Evolutionary conservation across 2,113 vertebrate species (phyloP), one percentile per base, ranked within the genome.

Genomic region (Sula dactylatra): DNA sequence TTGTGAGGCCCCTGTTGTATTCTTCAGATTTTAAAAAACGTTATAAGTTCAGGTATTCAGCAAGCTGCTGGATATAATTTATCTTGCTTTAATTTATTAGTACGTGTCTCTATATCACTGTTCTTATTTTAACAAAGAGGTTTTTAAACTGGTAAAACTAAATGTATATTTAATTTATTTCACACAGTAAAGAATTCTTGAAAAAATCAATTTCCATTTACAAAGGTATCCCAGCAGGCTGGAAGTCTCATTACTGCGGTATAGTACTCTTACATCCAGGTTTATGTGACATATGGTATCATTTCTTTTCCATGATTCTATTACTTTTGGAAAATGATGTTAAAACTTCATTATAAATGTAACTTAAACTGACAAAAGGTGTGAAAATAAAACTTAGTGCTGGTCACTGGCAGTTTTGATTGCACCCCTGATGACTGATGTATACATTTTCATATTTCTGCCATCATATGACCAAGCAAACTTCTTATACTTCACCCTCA

Each of bases 191-290:
- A 91, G 93, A 96, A 94, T 94, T 85, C 95, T 95, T 71, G 34
- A 94, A 95, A 97, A 97, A 98, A 98, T 98, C 98, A 86, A 97
- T 98, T 97, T 97, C 95, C 97, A 97, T 97, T 97, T 97, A 91
- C 89, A 59, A 89, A 96, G 93, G 86, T 83, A 64, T 91, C 66
- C 89, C 54, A 89, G 93, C 84, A 84, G 95, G 76, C 50, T 49
- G 67, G 87, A 73, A 82, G 70, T 84, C 91, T 79, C 84, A 49
- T 96, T 88, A 93, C 52, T 20, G 7, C 52, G 61, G 7, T 34
- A 88, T 56, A 54, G 92, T 70, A 84, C 87, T 90, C 82, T 96
- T 55, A 56, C 14, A 73, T 83, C 4, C 78, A 94, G 38, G 29
- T 95, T 96, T 90, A 62, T 94, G 50, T 96, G 97, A 97, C 95